phyloP scores from a whole-genome alignment of 2,113 vertebrate genomes.

The Gambusia holbrooki region DNA sequence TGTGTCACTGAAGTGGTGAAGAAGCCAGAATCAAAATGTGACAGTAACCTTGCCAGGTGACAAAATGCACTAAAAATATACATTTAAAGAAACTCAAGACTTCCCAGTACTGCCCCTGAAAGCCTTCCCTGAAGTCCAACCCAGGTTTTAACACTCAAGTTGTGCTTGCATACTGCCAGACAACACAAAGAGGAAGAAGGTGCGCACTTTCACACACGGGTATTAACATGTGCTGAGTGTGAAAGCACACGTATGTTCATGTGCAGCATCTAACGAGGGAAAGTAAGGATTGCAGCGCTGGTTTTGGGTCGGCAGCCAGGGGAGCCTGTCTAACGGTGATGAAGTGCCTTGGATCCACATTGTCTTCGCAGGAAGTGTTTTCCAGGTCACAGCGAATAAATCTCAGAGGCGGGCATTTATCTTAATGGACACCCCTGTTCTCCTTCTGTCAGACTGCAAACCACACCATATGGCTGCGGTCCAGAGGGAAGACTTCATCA shows the following conservation, averaged over 20 bases:
- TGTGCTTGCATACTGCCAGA: slow-evolving; percentile 16
- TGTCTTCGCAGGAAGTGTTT: slow-evolving; percentile 79
- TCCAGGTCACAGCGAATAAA: slow-evolving; percentile 80
- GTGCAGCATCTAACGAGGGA: slow-evolving; percentile 38
- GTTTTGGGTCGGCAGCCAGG: slow-evolving; percentile 75
- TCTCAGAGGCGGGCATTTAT: slow-evolving; percentile 79
- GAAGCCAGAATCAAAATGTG: background rate
- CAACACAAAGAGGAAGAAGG: slow-evolving; percentile 35
- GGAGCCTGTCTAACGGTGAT: slow-evolving; percentile 76
- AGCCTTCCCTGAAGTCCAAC: background rate
- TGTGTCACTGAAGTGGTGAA: background rate
- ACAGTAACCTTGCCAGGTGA: background rate
- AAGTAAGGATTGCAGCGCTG: slow-evolving; percentile 56
- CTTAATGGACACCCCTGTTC: slow-evolving; percentile 79
- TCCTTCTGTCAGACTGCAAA: slow-evolving; percentile 78
- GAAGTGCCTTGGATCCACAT: slow-evolving; percentile 76
- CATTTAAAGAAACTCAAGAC: background rate
- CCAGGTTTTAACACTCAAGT: background rate
- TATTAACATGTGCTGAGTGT: slow-evolving; percentile 27
- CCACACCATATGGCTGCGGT: slow-evolving; percentile 73
- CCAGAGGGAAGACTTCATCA: slow-evolving; percentile 77
- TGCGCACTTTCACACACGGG: slow-evolving; percentile 25
- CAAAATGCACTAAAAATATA: background rate
- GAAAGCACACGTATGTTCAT: slow-evolving; percentile 12
- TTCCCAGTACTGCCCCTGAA: background rate